Percentiles rank a stretch among this genome's conserved stretches.
phyloP scores from a whole-genome alignment of 2,113 vertebrate species.

The Corapipo altera region DNA sequence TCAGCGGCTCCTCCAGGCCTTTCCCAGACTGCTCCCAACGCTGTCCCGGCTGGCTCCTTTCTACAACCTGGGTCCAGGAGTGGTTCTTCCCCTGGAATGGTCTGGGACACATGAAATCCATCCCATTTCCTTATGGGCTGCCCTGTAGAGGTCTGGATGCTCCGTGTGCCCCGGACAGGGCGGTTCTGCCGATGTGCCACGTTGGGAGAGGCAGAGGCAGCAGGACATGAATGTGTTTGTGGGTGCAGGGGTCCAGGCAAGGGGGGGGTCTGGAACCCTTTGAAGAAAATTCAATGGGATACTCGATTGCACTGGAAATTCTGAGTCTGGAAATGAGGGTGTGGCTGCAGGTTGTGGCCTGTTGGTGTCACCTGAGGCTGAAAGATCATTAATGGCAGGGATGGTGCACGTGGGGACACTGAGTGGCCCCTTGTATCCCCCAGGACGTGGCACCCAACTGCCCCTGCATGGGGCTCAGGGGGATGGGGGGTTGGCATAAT shows the following conservation, averaged over 20 bases:
- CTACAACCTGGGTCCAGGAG: not conserved
- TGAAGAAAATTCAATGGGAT: not conserved
- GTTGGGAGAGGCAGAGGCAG: not conserved
- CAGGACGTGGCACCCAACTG: not conserved
- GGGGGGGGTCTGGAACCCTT: not conserved
- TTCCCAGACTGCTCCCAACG: rapidly evolving
- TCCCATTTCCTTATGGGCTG: not conserved
- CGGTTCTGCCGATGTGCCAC: rapidly evolving
- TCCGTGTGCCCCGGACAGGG: not conserved
- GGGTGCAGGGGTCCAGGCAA: not conserved
- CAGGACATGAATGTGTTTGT: not conserved
- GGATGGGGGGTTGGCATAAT: not conserved
- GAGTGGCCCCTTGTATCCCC: not conserved
- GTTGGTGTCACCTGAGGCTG: not conserved
- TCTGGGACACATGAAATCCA: not conserved
- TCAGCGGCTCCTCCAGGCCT: not conserved
- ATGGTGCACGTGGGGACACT: rapidly evolving
- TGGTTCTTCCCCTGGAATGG: not conserved
- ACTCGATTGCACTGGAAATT: not conserved
- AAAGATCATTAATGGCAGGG: not conserved
- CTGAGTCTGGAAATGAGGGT: not conserved
- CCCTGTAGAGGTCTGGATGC: not conserved
- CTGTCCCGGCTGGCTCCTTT: not conserved
- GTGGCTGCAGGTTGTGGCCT: not conserved
- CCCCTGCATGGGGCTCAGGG: rapidly evolving